Base-by-base conservation (phyloP, 2,113 vertebrate genomes). In the Pseudopipra pipra region DNA sequence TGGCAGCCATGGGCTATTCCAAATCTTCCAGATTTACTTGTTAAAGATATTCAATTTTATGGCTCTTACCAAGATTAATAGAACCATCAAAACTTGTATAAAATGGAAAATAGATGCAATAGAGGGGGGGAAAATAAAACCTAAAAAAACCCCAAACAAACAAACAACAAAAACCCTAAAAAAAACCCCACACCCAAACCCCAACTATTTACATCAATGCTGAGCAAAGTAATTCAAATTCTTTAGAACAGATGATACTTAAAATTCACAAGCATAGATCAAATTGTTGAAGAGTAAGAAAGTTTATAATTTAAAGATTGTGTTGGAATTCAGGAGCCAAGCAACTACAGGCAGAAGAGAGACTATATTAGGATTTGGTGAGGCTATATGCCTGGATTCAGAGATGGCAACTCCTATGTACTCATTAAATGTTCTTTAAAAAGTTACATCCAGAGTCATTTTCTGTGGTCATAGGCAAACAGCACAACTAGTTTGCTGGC, bases 401-500 rank as follows among this genome's bases (percentile, higher is more conserved):
- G 55, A 67, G 70, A 79, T 37, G 31, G 28, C 20, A 90, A 70
- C 19, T 78, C 24, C 79, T 85, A 28, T 66, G 28, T 78, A 58
- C 8, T 37, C 74, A 72, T 85, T 92, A 90, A 67, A 56, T 61
- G 35, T 47, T 61, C 73, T 78, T 92, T 24, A 46, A 87, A 93
- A 93, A 28, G 49, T 82, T 81, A 18, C 66, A 43, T 91, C 75
- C 56, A 93, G 58, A 90, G 49, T 30, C 0, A 43, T 75, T 85
- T 95, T 94, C 74, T 88, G 82, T 93, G 88, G 81, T 97, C 66
- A 76, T 3, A 67, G 44, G 35, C 65, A 81, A 93, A 43, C 20
- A 88, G 58, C 56, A 73, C 44, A 82, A 89, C 84, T 65, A 87
- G 71, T 83, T 47, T 95, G 77, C 90, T 93, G 88, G 91, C 94